These are phyloP conservation scores for Atherix ibis DNA, from an alignment of 2,888 invertebrate species.

Conservation along the genomic window DNA sequence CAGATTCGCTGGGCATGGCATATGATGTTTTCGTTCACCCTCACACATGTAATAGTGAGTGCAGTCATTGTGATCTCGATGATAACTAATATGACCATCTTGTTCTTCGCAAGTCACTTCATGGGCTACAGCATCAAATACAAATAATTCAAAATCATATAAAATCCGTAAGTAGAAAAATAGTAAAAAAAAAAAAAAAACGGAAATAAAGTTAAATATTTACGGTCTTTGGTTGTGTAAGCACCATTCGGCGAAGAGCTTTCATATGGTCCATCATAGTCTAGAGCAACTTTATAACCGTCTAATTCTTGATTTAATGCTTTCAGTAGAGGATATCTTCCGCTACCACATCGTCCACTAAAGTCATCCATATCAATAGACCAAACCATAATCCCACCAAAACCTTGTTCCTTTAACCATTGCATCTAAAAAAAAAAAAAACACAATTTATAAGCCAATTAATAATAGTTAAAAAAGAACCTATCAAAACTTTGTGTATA, in stretches of 20 bases:
- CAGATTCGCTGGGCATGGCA: slow-evolving; percentile 85
- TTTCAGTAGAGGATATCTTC: slow-evolving; percentile 76
- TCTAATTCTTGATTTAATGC: slow-evolving; percentile 74
- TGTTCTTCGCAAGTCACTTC: slow-evolving; percentile 83
- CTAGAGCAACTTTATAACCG: slow-evolving; percentile 64
- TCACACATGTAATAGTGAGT: slow-evolving; percentile 95
- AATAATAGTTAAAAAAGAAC: slow-evolving; percentile 1
- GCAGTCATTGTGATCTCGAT: slow-evolving; percentile 78
- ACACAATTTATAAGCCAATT: neutral
- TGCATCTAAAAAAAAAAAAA: slow-evolving; percentile 48
- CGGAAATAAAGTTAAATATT: slow-evolving; percentile 30
- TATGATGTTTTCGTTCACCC: slow-evolving; percentile 86
- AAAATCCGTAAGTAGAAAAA: neutral
- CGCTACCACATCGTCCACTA: slow-evolving; percentile 74
- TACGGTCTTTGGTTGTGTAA: slow-evolving; percentile 80
- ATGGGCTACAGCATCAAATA: slow-evolving; percentile 42
- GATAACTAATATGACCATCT: slow-evolving; percentile 90
- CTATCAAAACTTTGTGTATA: slow-evolving; percentile 25
- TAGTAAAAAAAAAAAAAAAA: neutral
- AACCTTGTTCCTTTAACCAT: slow-evolving; percentile 86
- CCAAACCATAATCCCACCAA: slow-evolving; percentile 95
- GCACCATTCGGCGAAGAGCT: slow-evolving; percentile 49
- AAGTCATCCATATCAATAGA: slow-evolving; percentile 93
- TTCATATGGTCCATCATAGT: slow-evolving; percentile 79
- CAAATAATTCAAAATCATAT: neutral